phyloP scores from a whole-genome alignment of 2,113 vertebrate species.

The Pteropus alecto region DNA sequence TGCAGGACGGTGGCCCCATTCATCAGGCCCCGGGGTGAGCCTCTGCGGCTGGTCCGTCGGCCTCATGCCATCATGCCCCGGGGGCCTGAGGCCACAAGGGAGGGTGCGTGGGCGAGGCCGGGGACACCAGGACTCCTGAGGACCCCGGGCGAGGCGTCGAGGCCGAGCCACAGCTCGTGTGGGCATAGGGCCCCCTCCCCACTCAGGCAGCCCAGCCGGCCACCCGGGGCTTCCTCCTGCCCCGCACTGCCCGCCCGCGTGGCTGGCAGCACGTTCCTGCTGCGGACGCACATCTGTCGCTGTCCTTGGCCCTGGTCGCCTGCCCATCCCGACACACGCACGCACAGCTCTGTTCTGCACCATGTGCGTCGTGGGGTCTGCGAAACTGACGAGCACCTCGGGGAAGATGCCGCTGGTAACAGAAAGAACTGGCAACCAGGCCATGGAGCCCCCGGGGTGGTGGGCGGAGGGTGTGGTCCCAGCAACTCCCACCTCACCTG shows the following conservation, averaged over 20 bases:
- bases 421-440: background rate
- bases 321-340: background rate
- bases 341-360: background rate
- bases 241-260: fast-evolving
- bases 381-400: fast-evolving
- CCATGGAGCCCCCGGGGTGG: fast-evolving
- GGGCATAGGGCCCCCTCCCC: background rate
- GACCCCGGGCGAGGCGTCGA: background rate
- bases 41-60: fast-evolving
- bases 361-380: fast-evolving
- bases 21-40: background rate
- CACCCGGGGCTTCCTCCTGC: background rate
- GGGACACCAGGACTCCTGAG: background rate
- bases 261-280: fast-evolving
- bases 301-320: background rate
- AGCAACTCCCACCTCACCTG: background rate
- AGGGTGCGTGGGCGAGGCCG: background rate
- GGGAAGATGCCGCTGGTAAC: fast-evolving
- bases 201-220: background rate
- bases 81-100: background rate
- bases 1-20: background rate
- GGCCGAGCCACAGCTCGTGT: background rate
- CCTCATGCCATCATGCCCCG: background rate
- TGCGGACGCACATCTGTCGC: fast-evolving
- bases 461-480: background rate